Percentiles rank a stretch among this genome's conserved stretches.
Conservation (phyloP, 2,888 invertebrate species). For the Selenia dentaria region DNA sequence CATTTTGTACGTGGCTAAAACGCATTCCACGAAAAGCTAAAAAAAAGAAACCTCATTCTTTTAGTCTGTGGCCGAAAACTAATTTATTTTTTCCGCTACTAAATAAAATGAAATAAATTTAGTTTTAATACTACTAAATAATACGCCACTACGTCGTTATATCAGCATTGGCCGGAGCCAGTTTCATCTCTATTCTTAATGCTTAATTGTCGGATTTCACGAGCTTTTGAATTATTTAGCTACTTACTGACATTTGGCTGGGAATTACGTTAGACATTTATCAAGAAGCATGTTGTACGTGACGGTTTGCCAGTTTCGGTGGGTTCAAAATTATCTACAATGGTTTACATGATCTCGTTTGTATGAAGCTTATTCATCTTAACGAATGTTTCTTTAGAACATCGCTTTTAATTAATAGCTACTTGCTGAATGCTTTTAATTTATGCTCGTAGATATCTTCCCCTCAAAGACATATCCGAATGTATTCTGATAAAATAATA, state of each 20-base stretch:
- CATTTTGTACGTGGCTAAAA: no score
- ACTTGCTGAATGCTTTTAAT: not conserved
- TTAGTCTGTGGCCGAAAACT: no score
- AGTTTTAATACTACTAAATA: no score
- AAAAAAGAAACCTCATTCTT: no score
- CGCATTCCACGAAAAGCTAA: no score
- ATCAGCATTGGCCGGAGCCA: not conserved
- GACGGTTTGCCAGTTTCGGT: constrained; percentile 6
- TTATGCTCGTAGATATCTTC: no score
- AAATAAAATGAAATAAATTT: no score
- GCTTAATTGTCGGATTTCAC: constrained; percentile 21
- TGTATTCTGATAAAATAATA: no score
- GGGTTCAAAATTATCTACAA: constrained; percentile 10
- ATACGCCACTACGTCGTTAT: no score
- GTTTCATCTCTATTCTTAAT: constrained; percentile 9
- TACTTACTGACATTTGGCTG: constrained; percentile 22
- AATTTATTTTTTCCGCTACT: no score
- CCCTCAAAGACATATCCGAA: no score
- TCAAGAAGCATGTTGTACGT: constrained; percentile 17
- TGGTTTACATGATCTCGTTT: constrained; percentile 17
- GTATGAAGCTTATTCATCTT: constrained; percentile 18
- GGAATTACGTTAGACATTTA: constrained; percentile 17
- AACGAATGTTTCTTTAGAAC: constrained; percentile 5
- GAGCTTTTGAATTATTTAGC: constrained; percentile 18
- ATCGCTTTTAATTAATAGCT: not conserved